Percentiles rank a stretch among this genome's conserved stretches.
phyloP scores from a whole-genome alignment of 2,797 vertebrate species.

The Limosa lapponica region DNA sequence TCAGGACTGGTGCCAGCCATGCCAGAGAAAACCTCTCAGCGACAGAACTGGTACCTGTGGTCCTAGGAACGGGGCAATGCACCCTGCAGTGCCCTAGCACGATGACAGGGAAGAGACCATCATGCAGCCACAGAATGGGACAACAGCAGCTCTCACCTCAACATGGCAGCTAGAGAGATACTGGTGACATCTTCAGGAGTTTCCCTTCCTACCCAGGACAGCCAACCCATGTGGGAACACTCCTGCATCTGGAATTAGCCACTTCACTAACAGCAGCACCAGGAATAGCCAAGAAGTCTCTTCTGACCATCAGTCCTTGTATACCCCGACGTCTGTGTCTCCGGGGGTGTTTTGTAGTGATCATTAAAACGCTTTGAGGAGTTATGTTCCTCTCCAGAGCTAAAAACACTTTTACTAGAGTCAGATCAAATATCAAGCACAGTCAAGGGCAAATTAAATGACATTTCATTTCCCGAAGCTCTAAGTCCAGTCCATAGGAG shows the following conservation, averaged over 20 bases:
- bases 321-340: accelerated
- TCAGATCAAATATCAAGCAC: constrained; percentile 37
- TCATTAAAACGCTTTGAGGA: not conserved
- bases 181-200: not conserved
- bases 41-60: accelerated
- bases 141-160: not conserved
- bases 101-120: not conserved
- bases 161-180: not conserved
- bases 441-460: constrained; percentile 24
- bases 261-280: accelerated
- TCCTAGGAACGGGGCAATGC: not conserved
- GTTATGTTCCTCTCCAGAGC: not conserved
- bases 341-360: accelerated
- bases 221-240: not conserved
- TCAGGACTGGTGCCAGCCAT: not conserved
- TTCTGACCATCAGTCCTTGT: not conserved
- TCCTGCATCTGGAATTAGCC: not conserved
- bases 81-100: not conserved
- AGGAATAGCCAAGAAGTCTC: not conserved
- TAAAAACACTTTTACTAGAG: constrained; percentile 17
- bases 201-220: not conserved
- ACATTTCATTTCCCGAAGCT: constrained; percentile 11
- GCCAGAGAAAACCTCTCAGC: not conserved
- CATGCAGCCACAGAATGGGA: accelerated
- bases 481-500: not conserved